Evolutionary conservation across 2,797 vertebrate species (phyloP), one percentile per base, ranked within the genome.

Genomic region (Potorous gilbertii): DNA sequence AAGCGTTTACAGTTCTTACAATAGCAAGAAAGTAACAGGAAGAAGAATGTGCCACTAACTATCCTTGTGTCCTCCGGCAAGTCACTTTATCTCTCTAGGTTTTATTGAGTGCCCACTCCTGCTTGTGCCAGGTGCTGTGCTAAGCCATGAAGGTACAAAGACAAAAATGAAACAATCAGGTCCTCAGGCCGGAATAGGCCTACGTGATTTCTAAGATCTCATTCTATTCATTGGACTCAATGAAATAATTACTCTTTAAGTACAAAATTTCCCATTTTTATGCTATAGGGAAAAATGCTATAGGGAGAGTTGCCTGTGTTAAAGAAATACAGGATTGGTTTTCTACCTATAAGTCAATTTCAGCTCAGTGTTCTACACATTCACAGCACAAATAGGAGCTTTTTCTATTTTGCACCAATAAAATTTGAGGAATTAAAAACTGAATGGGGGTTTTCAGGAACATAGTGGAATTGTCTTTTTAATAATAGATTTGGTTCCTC

Each of bases 401-500:
- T 59, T 96, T 54, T 96, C 54, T 28, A 95, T 34, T 89, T 62
- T 92, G 94, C 57, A 96, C 93, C 96, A 93, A 13, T 87, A 59
- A 93, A 95, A 96, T 96, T 94, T 95, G 96, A 95, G 89, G 24
- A 96, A 96, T 95, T 93, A 94, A 97, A 97, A 97, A 34, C 40
- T 92, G 93, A 97, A 96, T 13, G 87, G 92, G 31, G 18, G 2
- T 91, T 97, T 96, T 92, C 90, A 97, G 97, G 95, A 96, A 97
- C 52, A 93, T 57, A 91, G 57, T 81, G 54, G 94, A 97, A 98
- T 95, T 96, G 97, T 55, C 90, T 97, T 97, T 97, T 96, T 90
- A 98, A 93, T 94, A 97, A 96, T 95, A 98, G 93, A 96, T 93
- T 95, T 94, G 52, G 94, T 96, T 96, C 74, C 62, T 95, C 93